Evolutionary conservation across 2,113 vertebrate genomes (phyloP).

Genomic region (Crotalus helleri): DNA sequence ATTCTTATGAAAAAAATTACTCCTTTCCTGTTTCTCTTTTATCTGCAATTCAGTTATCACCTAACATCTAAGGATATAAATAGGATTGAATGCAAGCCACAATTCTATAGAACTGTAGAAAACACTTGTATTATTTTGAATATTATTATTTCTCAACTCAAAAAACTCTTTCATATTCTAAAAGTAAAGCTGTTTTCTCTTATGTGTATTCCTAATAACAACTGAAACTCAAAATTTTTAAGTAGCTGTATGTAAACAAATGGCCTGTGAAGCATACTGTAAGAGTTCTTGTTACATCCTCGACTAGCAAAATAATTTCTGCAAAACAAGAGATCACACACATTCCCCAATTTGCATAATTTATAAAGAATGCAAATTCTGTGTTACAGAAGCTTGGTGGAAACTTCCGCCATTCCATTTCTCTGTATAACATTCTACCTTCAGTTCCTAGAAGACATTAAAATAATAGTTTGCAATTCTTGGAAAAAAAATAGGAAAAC

Average conservation of each 20-base stretch:
- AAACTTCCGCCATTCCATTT: not conserved
- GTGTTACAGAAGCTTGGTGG: not conserved
- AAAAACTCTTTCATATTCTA: not conserved
- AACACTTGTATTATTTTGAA: not conserved
- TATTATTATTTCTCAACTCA: not conserved
- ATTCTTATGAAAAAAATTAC: not conserved
- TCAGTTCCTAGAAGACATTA: not conserved
- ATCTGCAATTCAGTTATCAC: not conserved
- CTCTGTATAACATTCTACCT: not conserved
- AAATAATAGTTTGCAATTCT: not conserved
- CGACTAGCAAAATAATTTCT: not conserved
- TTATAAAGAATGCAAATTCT: not conserved
- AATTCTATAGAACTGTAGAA: not conserved
- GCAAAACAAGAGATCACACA: not conserved
- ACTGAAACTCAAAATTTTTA: not conserved
- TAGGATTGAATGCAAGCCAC: not conserved
- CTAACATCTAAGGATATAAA: not conserved
- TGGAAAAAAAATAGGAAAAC: not conserved
- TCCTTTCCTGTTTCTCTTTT: not conserved
- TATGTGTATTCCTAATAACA: not conserved
- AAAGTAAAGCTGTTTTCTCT: not conserved
- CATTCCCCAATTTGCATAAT: not conserved
- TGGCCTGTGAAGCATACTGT: not conserved
- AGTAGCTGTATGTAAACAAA: not conserved
- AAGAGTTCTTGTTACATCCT: not conserved